Base-by-base conservation (phyloP, 2,113 vertebrate species). In the Mesoclemmys tuberculata region DNA sequence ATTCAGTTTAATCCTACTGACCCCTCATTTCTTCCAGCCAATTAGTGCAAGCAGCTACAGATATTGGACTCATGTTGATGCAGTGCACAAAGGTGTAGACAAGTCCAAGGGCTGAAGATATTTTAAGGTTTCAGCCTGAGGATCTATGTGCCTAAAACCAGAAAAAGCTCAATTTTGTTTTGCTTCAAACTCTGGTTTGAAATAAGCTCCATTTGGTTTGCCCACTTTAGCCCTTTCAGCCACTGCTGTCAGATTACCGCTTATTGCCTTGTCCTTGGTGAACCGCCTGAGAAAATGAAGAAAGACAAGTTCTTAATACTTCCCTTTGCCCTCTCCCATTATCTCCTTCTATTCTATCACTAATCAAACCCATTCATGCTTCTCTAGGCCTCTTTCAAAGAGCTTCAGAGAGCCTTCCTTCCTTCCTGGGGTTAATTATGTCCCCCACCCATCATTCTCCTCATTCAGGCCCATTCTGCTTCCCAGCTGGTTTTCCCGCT, bases 321-420 rank as follows among this genome's bases (percentile, higher is more conserved):
- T 35, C 6, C 61, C 31, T 68, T 24, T 38, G 49, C 2, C 12
- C 55, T 44, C 2, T 3, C 1, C 1, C 11, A 48, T 46, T 35
- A 0, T 3, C 18, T 24, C 22, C 38, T 21, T 54, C n/a, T 90
- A 48, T 82, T 61, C 29, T 68, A 24, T 14, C 52, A 54, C 9
- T 75, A 48, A 48, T n/a, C 31, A 68, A 14, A 89, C 29, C 16
- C 11, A 38, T 41, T 79, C 16, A 68, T 68, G 61, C 35, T 35
- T n/a, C 21, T 9, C 11, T 29, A 21, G 7, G 19, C 78, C 16
- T 89, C 41, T 48, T 58, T 29, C 13, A 89, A 35, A 0, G 0
- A 93, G 24, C 10, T 68, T 27, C 8, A 51, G 22, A 51, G 38
- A 94, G 88, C 83, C 2, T 1, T 35, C 10, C 13, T 51, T 27